Conservation (phyloP, 2,888 invertebrate genomes). For the Athalia circularis region DNA sequence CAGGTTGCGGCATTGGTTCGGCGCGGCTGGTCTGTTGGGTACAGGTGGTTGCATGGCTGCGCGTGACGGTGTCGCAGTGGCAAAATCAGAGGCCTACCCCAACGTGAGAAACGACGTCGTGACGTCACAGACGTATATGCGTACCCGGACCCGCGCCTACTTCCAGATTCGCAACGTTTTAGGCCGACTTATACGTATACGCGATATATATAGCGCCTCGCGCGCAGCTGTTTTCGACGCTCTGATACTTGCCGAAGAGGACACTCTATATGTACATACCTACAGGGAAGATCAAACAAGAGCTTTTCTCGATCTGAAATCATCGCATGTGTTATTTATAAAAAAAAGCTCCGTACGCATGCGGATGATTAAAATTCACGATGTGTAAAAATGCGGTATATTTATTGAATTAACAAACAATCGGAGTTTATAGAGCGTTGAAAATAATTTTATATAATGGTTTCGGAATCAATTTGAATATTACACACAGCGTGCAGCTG, state of each 20-base stretch:
- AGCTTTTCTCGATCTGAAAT: not conserved
- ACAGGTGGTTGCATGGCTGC: slow-evolving; percentile 41
- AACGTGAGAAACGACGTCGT: slow-evolving; percentile 24
- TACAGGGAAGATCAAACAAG: no score
- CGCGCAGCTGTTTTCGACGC: not conserved
- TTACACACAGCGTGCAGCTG: not conserved
- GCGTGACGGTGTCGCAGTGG: slow-evolving; percentile 10
- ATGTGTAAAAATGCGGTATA: not conserved
- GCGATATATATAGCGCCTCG: no score
- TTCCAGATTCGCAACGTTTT: slow-evolving; percentile 20
- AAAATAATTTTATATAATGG: slow-evolving; percentile 20
- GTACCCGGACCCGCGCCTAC: not conserved
- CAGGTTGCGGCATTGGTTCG: slow-evolving; percentile 10
- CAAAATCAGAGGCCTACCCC: slow-evolving; percentile 27
- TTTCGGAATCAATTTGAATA: slow-evolving; percentile 22
- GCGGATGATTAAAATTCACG: not conserved
- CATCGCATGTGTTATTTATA: not conserved
- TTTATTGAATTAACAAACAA: slow-evolving; percentile 15
- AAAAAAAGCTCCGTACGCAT: not conserved
- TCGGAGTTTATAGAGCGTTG: slow-evolving; percentile 3
- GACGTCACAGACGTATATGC: slow-evolving; percentile 30
- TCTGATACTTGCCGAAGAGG: no score
- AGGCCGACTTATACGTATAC: not conserved
- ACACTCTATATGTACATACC: no score
- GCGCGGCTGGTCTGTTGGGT: not conserved